Base-by-base conservation (phyloP, 2,113 vertebrate genomes). In the Aythya baeri region DNA sequence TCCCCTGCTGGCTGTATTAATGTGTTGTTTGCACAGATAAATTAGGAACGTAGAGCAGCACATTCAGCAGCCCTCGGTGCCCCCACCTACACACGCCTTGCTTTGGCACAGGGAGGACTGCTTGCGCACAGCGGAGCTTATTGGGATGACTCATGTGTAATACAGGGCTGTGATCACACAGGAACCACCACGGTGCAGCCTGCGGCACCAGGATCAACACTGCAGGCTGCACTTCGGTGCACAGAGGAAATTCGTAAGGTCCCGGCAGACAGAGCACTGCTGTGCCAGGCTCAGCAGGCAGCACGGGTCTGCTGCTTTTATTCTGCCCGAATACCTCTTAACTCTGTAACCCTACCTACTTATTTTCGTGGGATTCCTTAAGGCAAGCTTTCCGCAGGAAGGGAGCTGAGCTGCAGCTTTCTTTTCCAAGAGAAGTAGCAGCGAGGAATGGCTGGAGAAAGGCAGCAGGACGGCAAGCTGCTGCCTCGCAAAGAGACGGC, bases 181-280 rank as follows among this genome's bases (percentile, higher is more conserved):
- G 46, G 32, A 78, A 41, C 21, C 52, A 11, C 5, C 46, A 21
- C 0, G 14, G 12, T 2, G 44, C 63, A 34, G 22, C 0, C 34
- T 12, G 36, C 54, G 80, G 75, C 4, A 2, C 27, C 43, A 59
- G 55, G 32, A 62, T 10, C n/a, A 23, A 9, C 0, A 3, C 38
- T 9, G 1, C 2, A 4, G 76, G 29, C 26, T 66, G 43, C 5
- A 10, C 32, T 29, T 58, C 1, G 0, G 2, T 3, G 7, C 0
- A 1, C 31, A n/a, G n/a, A 31, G 26, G 44, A 50, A 83, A 75
- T 59, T 17, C 27, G 0, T 17, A 6, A 4, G 18, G 12, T 26
- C 22, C n/a, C 1, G 0, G 17, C 0, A 72, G 32, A 9, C 17
- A 7, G 11, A 3, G 14, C 36, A 7, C 57, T 25, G n/a, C 66